Evolutionary conservation across 2,797 vertebrate species (phyloP).

Genomic region (Artibeus jamaicensis): DNA sequence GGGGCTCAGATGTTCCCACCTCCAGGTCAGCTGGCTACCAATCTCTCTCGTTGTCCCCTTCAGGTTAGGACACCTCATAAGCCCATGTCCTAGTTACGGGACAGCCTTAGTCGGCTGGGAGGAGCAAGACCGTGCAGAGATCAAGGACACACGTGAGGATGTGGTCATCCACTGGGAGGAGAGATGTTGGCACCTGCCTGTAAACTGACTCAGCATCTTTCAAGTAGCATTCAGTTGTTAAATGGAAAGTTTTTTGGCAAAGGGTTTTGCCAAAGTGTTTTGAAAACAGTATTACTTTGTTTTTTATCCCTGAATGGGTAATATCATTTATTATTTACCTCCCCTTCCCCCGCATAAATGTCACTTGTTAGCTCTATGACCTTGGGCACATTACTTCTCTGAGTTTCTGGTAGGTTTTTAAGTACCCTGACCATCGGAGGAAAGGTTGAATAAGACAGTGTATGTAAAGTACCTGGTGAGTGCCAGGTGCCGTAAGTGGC

Average conservation of each 20-base stretch:
- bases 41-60: no score
- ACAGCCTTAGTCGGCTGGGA: no score
- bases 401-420: background rate
- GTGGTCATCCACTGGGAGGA: background rate
- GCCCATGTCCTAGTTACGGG: no score
- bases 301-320: background rate
- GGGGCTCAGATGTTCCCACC: background rate
- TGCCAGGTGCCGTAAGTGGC: no score
- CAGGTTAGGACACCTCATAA: no score
- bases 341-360: background rate
- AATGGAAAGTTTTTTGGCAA: no score
- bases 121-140: no score
- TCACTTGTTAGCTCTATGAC: background rate
- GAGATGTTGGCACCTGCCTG: background rate
- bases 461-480: background rate
- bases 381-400: background rate
- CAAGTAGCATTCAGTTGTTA: background rate
- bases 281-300: background rate
- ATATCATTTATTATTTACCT: background rate
- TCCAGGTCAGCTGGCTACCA: no score
- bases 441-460: background rate
- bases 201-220: constrained; percentile 6
- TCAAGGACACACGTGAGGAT: no score
- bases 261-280: background rate
- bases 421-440: background rate